These are phyloP conservation scores for Trichomycterus rosablanca DNA, from an alignment of 2,113 vertebrate species.

Conservation along the genomic window DNA sequence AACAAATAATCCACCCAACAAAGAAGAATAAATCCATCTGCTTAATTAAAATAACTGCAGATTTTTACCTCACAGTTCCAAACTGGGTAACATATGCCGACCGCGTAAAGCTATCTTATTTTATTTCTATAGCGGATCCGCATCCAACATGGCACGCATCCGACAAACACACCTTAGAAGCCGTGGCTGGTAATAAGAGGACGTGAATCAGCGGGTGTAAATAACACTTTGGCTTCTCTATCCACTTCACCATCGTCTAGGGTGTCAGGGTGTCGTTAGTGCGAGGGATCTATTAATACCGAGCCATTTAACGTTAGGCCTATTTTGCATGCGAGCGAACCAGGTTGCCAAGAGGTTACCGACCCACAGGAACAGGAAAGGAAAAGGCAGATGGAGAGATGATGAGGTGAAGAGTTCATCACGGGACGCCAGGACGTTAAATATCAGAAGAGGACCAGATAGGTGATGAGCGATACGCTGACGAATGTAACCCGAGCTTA, in stretches of 20 bases:
- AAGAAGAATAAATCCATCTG: too few relatives aligned
- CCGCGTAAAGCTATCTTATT: too few relatives aligned
- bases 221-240: constrained; percentile 29
- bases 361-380: constrained; percentile 33
- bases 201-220: constrained; percentile 23
- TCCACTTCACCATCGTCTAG: constrained; percentile 14
- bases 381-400: constrained; percentile 28
- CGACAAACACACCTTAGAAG: neutral
- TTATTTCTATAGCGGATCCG: too few relatives aligned
- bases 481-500: constrained; percentile 52
- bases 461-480: constrained; percentile 57
- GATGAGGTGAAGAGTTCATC: constrained; percentile 30
- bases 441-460: constrained; percentile 24
- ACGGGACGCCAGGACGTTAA: constrained; percentile 37
- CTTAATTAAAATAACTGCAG: too few relatives aligned
- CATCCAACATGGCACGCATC: neutral
- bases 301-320: constrained; percentile 14
- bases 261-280: constrained; percentile 27
- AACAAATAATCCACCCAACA: too few relatives aligned
- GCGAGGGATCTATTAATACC: constrained; percentile 43
- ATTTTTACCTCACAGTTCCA: too few relatives aligned
- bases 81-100: too few relatives aligned
- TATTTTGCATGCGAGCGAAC: constrained; percentile 27
- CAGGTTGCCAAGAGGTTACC: constrained; percentile 34
- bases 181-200: too few relatives aligned